Conservation (phyloP, 2,888 invertebrate species). For the Bombylius major region DNA sequence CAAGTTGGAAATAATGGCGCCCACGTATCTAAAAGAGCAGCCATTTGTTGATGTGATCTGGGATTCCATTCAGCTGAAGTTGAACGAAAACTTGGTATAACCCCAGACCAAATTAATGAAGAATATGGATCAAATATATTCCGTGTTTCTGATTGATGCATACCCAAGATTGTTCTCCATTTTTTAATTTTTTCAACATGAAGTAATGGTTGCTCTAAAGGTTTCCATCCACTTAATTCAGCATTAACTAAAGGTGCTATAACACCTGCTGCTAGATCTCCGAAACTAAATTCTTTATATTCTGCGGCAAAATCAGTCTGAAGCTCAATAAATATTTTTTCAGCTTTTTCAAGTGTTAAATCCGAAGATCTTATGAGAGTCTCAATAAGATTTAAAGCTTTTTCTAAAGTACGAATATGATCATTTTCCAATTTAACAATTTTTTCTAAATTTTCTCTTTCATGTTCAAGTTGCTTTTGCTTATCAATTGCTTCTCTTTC, state of each 20-base stretch:
- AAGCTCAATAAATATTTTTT: constrained; percentile 30
- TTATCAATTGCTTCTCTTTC: constrained; percentile 66
- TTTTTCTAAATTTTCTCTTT: constrained; percentile 55
- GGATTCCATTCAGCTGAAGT: constrained; percentile 66
- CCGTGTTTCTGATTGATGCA: constrained; percentile 24
- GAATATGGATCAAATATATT: constrained; percentile 55
- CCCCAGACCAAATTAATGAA: constrained; percentile 73
- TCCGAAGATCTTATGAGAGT: constrained; percentile 31
- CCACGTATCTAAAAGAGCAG: constrained; percentile 73
- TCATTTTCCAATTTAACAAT: constrained; percentile 58
- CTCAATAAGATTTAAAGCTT: constrained; percentile 55
- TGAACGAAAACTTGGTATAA: constrained; percentile 67
- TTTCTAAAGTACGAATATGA: constrained; percentile 57
- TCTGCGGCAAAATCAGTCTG: constrained; percentile 55
- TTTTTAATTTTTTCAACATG: constrained; percentile 52
- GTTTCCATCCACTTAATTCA: constrained; percentile 65
- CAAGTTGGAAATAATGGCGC: constrained; percentile 64
- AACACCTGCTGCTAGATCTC: constrained; percentile 69
- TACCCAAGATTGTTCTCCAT: constrained; percentile 52
- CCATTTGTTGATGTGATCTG: constrained; percentile 62
- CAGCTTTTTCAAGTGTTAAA: constrained; percentile 37
- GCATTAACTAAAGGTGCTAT: constrained; percentile 73
- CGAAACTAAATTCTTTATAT: constrained; percentile 73
- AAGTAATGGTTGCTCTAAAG: constrained; percentile 52
- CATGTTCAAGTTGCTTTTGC: constrained; percentile 64